Evolutionary conservation across 2,888 invertebrate species (phyloP).

Genomic region (Mamestra brassicae): DNA sequence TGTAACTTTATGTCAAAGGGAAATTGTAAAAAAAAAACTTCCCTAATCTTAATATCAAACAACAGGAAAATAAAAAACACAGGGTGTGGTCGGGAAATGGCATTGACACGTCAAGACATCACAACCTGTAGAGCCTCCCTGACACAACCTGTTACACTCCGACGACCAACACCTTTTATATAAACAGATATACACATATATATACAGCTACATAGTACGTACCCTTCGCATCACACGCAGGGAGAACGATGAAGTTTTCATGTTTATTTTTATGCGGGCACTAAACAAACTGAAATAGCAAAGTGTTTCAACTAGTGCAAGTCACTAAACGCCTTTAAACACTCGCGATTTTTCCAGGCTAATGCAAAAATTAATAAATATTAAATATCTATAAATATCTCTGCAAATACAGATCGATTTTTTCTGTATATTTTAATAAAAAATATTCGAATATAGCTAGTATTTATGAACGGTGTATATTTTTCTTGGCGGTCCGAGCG

Average conservation of each 20-base stretch:
- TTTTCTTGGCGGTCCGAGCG: conserved; percentile 67
- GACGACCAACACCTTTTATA: conserved; percentile 43
- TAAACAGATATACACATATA: conserved; percentile 39
- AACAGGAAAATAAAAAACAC: conserved; percentile 45
- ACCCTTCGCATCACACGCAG: conserved; percentile 95
- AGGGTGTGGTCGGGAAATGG: conserved; percentile 81
- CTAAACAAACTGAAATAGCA: conserved; percentile 66
- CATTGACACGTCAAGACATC: conserved; percentile 72
- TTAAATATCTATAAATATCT: conserved; percentile 53
- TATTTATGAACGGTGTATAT: conserved; percentile 66
- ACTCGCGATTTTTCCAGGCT: conserved; percentile 64
- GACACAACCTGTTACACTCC: conserved; percentile 77
- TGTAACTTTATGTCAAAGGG: background rate
- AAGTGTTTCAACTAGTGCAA: conserved; percentile 45
- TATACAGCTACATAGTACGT: conserved; percentile 79
- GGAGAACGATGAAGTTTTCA: conserved; percentile 95
- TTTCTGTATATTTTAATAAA: conserved; percentile 54
- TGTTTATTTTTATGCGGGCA: conserved; percentile 86
- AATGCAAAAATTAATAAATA: conserved; percentile 49
- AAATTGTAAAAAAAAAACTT: background rate
- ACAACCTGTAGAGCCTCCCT: conserved; percentile 82
- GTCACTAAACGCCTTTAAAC: conserved; percentile 60
- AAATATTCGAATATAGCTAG: conserved; percentile 57
- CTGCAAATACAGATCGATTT: conserved; percentile 42
- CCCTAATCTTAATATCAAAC: conserved; percentile 10